phyloP scores from a whole-genome alignment of 2,797 vertebrate species.

The Chrosomus eos region DNA sequence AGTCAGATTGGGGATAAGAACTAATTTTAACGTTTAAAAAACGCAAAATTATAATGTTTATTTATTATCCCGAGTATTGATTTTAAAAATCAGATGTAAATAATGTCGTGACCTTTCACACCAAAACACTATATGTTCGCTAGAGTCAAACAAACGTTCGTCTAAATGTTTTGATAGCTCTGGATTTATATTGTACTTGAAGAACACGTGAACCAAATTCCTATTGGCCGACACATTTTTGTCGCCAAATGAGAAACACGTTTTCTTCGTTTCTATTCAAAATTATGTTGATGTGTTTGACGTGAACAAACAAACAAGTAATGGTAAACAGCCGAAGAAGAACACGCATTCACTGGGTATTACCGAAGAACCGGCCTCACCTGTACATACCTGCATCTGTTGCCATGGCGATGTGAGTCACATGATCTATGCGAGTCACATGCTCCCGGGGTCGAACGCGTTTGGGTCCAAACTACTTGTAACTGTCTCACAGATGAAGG shows the following conservation, averaged over 20 bases:
- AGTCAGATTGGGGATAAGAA: not conserved
- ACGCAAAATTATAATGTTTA: not conserved
- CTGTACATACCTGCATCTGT: not conserved
- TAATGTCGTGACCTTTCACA: not conserved
- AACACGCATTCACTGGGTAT: not conserved
- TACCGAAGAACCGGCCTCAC: not conserved
- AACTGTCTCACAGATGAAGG: not conserved
- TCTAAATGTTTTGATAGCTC: not conserved
- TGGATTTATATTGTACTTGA: not conserved
- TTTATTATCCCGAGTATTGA: not conserved
- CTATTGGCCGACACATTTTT: not conserved
- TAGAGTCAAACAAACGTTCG: not conserved
- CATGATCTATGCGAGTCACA: not conserved
- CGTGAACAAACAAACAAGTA: not conserved
- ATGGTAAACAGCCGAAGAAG: not conserved
- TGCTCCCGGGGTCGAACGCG: not conserved
- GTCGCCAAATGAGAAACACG: not conserved
- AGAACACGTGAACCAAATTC: not conserved
- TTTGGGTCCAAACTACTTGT: not conserved
- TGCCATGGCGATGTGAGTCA: not conserved
- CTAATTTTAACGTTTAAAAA: not conserved
- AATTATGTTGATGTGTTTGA: not conserved
- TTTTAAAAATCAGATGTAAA: constrained; percentile 16
- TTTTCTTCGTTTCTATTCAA: not conserved
- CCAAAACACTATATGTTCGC: not conserved